Evolutionary conservation across 2,797 vertebrate species (phyloP), one percentile per base, ranked within the genome.

Genomic region (Diceros bicornis): DNA sequence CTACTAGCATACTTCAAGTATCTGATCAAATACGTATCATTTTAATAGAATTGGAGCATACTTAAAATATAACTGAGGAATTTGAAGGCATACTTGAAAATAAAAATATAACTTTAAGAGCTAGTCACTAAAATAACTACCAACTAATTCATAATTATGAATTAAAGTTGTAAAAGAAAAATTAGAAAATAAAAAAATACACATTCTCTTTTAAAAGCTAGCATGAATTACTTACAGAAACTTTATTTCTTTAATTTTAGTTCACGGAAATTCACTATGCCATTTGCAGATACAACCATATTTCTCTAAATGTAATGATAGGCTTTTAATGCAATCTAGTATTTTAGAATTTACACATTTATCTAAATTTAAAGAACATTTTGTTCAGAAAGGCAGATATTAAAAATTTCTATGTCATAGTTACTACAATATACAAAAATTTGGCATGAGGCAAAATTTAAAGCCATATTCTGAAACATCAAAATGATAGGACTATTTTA

Each of bases 91-190:
- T 50, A 77, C 14, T 71, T 87, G 9, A 84, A 92, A 55, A 66
- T 83, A 68, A 92, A 96, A 82, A 25, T 47, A 50, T n/a, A 66
- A 64, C 44, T 71, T 77, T 55, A 34, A 75, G 84, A 92, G 3
- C 7, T 79, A 84, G 20, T 21, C 3, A 68, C 41, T 87, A 83
- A 90, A 83, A 74, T 55, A 89, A 86, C 7, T 68, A 55, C 16
- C 84, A 37, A 75, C 71, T 71, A 77, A 87, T 44, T 90, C 7
- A 18, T 86, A 68, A 72, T 16, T 79, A 74, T 86, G 27, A 71
- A 59, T 66, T 90, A 61, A 91, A 88, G 16, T n/a, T 71, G 13
- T 79, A 2, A 89, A 92, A 95, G 29, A 72, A 96, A 89, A 64
- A 52, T n/a, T 57, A 34, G 25, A 94, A 93, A 88, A 57, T 59